phyloP scores from a whole-genome alignment of 2,113 vertebrate species.

The Apteryx owenii region DNA sequence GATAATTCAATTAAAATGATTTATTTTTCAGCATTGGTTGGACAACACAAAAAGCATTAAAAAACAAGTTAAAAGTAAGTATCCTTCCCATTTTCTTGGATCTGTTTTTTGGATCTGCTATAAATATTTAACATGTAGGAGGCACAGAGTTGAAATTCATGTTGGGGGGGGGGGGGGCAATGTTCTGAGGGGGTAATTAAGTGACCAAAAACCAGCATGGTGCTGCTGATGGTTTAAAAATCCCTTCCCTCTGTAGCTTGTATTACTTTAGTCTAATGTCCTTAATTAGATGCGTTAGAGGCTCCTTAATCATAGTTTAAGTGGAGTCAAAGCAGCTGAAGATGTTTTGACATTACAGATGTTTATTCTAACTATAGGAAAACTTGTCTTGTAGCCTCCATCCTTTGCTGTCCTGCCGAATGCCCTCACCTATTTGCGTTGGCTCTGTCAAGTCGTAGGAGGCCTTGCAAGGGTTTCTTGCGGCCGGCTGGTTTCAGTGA shows the following conservation, averaged over 20 bases:
- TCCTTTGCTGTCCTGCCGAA: neutral
- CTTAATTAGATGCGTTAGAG: slow-evolving; percentile 6
- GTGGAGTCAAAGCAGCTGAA: neutral
- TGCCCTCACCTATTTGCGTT: neutral
- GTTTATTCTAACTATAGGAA: neutral
- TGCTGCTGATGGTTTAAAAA: neutral
- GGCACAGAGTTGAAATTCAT: neutral
- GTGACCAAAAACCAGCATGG: neutral
- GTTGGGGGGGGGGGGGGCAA: neutral
- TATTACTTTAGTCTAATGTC: neutral
- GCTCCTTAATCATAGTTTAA: slow-evolving; percentile 17
- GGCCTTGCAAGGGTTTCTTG: neutral
- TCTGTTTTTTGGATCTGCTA: neutral
- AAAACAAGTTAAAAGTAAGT: slow-evolving; percentile 99
- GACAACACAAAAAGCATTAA: slow-evolving; percentile 98
- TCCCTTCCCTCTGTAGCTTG: neutral
- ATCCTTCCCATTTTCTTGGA: neutral
- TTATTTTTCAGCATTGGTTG: slow-evolving; percentile 91
- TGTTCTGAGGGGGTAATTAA: neutral
- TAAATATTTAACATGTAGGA: neutral
- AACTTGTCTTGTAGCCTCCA: neutral
- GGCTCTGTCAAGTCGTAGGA: neutral
- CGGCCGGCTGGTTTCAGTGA: neutral
- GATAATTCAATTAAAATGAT: slow-evolving; percentile 22
- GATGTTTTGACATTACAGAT: neutral